Evolutionary conservation across 2,797 vertebrate genomes (phyloP).

Genomic region (Darevskia nairensis): DNA sequence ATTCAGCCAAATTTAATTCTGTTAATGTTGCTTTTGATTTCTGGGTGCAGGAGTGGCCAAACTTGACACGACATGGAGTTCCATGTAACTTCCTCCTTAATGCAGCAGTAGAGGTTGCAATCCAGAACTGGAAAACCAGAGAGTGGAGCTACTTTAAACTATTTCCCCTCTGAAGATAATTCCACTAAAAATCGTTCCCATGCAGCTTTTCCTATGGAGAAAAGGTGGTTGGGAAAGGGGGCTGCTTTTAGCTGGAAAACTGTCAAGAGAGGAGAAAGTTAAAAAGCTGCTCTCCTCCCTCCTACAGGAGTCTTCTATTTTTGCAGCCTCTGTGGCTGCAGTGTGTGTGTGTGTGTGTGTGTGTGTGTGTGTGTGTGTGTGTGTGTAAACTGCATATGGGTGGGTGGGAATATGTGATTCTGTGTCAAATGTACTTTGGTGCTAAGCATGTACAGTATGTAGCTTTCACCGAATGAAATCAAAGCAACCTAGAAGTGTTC

Average conservation of each 20-base stretch:
- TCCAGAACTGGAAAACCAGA: not conserved
- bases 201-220: not conserved
- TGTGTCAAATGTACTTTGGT: not conserved
- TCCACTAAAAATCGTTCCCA: not conserved
- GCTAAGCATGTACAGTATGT: not conserved
- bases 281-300: not conserved
- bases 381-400: not conserved
- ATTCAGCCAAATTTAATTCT: not conserved
- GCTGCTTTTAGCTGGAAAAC: not conserved
- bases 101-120: not conserved
- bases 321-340: not conserved
- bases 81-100: no score
- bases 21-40: not conserved
- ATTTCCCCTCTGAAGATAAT: not conserved
- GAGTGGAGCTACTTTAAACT: not conserved
- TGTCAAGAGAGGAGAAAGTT: not conserved
- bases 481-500: not conserved
- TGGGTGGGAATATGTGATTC: not conserved
- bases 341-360: no score
- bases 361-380: no score
- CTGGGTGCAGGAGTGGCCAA: not conserved
- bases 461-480: not conserved
- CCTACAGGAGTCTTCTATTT: not conserved
- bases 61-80: not conserved
- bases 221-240: no score